These are phyloP conservation scores for Caradrina kadenii DNA, from an alignment of 2,888 invertebrate species.

Conservation along the genomic window DNA sequence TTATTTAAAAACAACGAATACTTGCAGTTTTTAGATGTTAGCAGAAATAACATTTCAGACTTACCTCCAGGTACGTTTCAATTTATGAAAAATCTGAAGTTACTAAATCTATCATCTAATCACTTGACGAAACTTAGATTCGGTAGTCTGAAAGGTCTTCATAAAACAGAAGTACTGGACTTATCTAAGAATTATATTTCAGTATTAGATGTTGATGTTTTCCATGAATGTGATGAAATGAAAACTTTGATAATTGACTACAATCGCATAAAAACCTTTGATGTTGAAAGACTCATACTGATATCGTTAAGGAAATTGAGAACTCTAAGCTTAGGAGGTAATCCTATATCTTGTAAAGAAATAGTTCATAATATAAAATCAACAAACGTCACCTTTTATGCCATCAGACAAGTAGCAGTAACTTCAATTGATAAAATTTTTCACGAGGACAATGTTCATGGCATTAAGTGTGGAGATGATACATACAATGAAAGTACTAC, in stretches of 20 bases:
- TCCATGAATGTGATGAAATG: slow-evolving; percentile 82
- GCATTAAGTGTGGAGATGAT: slow-evolving; percentile 81
- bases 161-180: slow-evolving; percentile 79
- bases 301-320: slow-evolving; percentile 74
- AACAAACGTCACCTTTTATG: slow-evolving; percentile 65
- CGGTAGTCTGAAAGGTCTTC: slow-evolving; percentile 81
- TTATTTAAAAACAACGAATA: slow-evolving; percentile 74
- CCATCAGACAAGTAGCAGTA: slow-evolving; percentile 73
- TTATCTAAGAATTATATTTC: slow-evolving; percentile 80
- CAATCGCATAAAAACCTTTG: slow-evolving; percentile 79
- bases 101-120: slow-evolving; percentile 82
- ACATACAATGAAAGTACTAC: slow-evolving; percentile 44
- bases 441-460: slow-evolving; percentile 86
- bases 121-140: slow-evolving; percentile 75
- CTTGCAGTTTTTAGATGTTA: slow-evolving; percentile 79
- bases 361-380: slow-evolving; percentile 76
- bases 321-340: slow-evolving; percentile 82
- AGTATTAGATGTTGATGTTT: slow-evolving; percentile 78
- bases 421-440: slow-evolving; percentile 83
- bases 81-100: slow-evolving; percentile 76
- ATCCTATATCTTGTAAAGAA: slow-evolving; percentile 82
- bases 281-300: slow-evolving; percentile 76
- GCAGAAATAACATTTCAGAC: slow-evolving; percentile 75
- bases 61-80: slow-evolving; percentile 82
- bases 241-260: slow-evolving; percentile 81